These are phyloP conservation scores for Antechinus flavipes DNA, from an alignment of 2,113 vertebrate species.

Conservation along the genomic window DNA sequence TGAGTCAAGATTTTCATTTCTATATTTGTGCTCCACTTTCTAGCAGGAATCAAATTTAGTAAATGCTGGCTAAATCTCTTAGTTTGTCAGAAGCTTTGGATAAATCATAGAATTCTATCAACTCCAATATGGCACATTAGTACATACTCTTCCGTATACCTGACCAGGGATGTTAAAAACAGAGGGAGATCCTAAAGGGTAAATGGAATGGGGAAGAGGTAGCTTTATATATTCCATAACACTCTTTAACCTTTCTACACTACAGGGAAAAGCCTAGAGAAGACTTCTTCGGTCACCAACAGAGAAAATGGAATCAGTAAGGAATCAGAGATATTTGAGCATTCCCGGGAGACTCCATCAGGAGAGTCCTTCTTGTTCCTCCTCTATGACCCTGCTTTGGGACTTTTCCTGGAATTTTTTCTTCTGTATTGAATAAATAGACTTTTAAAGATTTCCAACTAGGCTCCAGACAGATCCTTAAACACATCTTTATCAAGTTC, in stretches of 20 bases:
- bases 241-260: background rate
- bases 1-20: background rate
- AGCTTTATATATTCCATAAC: background rate
- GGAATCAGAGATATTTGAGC: background rate
- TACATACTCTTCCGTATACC: background rate
- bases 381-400: background rate
- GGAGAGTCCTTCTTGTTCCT: background rate
- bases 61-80: background rate
- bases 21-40: background rate
- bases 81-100: background rate
- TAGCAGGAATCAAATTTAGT: background rate
- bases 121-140: background rate
- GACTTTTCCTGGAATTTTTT: background rate
- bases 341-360: background rate
- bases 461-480: background rate
- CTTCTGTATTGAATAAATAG: constrained; percentile 7
- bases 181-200: background rate
- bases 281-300: background rate
- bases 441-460: background rate
- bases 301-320: background rate
- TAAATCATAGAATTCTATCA: background rate
- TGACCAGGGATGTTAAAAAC: background rate
- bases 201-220: background rate
- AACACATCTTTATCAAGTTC: background rate
- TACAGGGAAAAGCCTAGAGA: background rate